Evolutionary conservation across 30 jellyfish, hydroid and myxozoan genomes (phyloP), one percentile per base, ranked within the genome.

Genomic region (Catostylus mosaicus): DNA sequence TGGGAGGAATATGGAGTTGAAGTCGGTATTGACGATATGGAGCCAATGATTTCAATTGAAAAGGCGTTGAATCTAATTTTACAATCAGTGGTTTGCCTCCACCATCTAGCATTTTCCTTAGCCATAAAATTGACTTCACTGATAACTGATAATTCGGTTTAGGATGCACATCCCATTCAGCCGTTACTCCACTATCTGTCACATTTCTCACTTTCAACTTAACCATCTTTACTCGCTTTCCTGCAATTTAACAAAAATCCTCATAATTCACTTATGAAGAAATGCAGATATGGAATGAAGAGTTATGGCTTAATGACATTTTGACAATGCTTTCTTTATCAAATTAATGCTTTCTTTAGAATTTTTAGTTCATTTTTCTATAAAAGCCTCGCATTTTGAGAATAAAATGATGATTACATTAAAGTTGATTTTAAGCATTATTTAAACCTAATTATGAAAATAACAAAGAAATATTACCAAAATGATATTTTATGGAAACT

Each of bases 381-480:
- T n/a, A n/a, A n/a, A n/a, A n/a, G n/a, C n/a, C n/a, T n/a, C n/a
- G n/a, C n/a, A n/a, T n/a, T n/a, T n/a, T n/a, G n/a, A n/a, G n/a
- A n/a, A n/a, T n/a, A n/a, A n/a, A n/a, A n/a, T n/a, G n/a, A n/a
- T n/a, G n/a, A n/a, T n/a, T n/a, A n/a, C n/a, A n/a, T n/a, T n/a
- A n/a, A n/a, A n/a, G n/a, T n/a, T n/a, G n/a, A n/a, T n/a, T n/a
- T n/a, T n/a, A n/a, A n/a, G n/a, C n/a, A n/a, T n/a, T n/a, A n/a
- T n/a, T n/a, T n/a, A n/a, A n/a, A n/a, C n/a, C n/a, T n/a, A n/a
- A n/a, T n/a, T n/a, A n/a, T n/a, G n/a, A n/a, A n/a, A n/a, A n/a
- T n/a, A n/a, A n/a, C n/a, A n/a, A n/a, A 40, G 54, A 50, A 16
- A 18, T 47, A 86, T 69, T 31, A 82, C 92, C 92, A 30, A 68